These are phyloP conservation scores for Nematolebias whitei DNA, from an alignment of 2,113 vertebrate species.

Conservation along the genomic window DNA sequence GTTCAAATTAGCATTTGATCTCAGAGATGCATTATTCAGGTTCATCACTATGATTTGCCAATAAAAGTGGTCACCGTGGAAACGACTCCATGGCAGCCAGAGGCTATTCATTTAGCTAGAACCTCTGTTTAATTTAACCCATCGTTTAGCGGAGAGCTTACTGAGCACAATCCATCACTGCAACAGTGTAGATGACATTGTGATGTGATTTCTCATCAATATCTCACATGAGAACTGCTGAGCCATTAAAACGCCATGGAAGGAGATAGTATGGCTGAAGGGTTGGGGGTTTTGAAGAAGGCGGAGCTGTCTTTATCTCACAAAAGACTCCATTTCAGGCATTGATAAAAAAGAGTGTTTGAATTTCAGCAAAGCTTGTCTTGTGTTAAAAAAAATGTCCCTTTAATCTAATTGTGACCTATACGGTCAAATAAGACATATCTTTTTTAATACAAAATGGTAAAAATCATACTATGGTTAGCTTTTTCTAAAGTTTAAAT, in stretches of 20 bases:
- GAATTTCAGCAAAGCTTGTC: slow-evolving; percentile 23
- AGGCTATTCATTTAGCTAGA: slow-evolving; percentile 43
- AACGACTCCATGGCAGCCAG: slow-evolving; percentile 15
- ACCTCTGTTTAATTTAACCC: slow-evolving; percentile 54
- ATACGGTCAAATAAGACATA: background rate
- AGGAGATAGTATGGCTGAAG: slow-evolving; percentile 23
- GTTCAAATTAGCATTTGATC: slow-evolving; percentile 11
- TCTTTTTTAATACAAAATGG: background rate
- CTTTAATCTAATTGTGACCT: background rate
- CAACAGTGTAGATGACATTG: slow-evolving; percentile 48
- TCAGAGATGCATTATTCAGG: slow-evolving; percentile 28
- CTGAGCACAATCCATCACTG: slow-evolving; percentile 61
- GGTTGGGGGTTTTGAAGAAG: background rate
- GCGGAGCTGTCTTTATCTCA: slow-evolving; percentile 36
- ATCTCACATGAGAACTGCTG: slow-evolving; percentile 65
- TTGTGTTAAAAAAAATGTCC: background rate
- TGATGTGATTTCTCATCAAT: slow-evolving; percentile 68
- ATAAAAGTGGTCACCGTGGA: slow-evolving; percentile 49
- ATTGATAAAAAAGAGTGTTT: slow-evolving; percentile 34
- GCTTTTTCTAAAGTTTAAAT: too few relatives aligned
- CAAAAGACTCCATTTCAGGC: slow-evolving; percentile 23
- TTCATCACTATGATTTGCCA: slow-evolving; percentile 45
- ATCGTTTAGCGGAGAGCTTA: slow-evolving; percentile 23
- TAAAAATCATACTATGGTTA: too few relatives aligned
- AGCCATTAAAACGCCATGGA: slow-evolving; percentile 52